phyloP scores from a whole-genome alignment of 1,140 invertebrate genomes.

The Lanistes nyassanus region DNA sequence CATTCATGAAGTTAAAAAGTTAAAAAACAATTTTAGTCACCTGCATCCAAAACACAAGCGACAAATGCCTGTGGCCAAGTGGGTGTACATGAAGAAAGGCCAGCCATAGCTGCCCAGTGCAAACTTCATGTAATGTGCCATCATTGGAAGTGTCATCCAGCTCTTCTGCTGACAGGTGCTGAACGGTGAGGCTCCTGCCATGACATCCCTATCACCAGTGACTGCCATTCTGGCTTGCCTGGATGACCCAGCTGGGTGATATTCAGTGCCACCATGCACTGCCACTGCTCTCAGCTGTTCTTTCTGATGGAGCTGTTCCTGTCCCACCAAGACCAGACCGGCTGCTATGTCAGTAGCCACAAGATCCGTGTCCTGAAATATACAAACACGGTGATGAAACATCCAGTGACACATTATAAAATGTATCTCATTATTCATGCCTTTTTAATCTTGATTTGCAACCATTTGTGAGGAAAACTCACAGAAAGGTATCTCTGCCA shows the following conservation, averaged over 20 bases:
- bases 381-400: neutral
- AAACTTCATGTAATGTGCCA: constrained; percentile 80
- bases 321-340: constrained; percentile 80
- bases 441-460: neutral
- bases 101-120: constrained; percentile 89
- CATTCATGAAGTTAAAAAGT: neutral
- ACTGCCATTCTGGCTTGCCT: neutral
- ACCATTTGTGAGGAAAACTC: constrained; percentile 1
- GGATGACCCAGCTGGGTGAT: constrained; percentile 56
- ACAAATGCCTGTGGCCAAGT: constrained; percentile 76
- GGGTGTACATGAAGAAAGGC: constrained; percentile 84
- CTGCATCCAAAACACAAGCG: constrained; percentile 76
- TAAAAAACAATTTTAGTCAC: constrained; percentile 60
- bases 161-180: constrained; percentile 37
- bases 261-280: constrained; percentile 2
- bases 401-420: neutral
- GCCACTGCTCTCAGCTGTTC: constrained; percentile 72
- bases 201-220: neutral
- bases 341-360: constrained; percentile 90
- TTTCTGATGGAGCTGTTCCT: constrained; percentile 73
- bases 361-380: constrained; percentile 79
- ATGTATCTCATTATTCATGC: too few relatives aligned
- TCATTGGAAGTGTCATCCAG: constrained; percentile 83
- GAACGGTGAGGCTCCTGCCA: neutral
- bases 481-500: too few relatives aligned